A percentile compares a stretch with the other conserved stretches of the same genome.
Evolutionary conservation across 2,888 invertebrate species (phyloP).

Genomic region (Perithous albicinctus): DNA sequence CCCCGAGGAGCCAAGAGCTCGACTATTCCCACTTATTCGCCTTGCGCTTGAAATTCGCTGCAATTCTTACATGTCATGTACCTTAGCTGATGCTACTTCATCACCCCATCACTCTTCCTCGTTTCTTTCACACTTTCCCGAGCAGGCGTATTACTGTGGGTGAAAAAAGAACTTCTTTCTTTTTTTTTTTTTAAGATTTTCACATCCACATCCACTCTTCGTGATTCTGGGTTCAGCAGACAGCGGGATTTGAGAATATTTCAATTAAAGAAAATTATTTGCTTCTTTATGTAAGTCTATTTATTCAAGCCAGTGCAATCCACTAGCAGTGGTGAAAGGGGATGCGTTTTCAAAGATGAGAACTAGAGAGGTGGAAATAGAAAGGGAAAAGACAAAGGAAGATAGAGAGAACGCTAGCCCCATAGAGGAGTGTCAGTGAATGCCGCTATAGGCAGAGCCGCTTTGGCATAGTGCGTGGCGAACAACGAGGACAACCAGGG

Average conservation of each 20-base stretch:
- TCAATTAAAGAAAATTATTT: no score
- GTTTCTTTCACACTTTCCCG: not conserved
- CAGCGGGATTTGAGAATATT: no score
- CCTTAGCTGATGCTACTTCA: constrained; percentile 3
- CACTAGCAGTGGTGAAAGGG: no score
- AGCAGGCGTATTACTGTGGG: no score
- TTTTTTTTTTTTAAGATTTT: no score
- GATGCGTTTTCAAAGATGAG: not conserved
- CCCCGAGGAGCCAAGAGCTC: constrained; percentile 49
- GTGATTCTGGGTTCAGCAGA: no score
- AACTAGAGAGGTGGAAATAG: constrained; percentile 48
- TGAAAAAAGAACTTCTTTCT: no score
- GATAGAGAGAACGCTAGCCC: constrained; percentile 37
- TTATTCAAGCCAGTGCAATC: no score
- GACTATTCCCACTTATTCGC: constrained; percentile 38
- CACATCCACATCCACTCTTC: not conserved
- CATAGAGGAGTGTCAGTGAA: constrained; percentile 52
- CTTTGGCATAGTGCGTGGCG: constrained; percentile 38
- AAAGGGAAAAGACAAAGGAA: constrained; percentile 68
- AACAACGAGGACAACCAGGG: constrained; percentile 39
- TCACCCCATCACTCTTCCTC: not conserved
- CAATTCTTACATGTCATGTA: constrained; percentile 33
- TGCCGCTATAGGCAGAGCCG: not conserved
- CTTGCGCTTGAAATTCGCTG: constrained; percentile 31
- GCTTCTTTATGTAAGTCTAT: no score